Conservation (phyloP, 2,797 vertebrate genomes). For the Xenentodon cancila region DNA sequence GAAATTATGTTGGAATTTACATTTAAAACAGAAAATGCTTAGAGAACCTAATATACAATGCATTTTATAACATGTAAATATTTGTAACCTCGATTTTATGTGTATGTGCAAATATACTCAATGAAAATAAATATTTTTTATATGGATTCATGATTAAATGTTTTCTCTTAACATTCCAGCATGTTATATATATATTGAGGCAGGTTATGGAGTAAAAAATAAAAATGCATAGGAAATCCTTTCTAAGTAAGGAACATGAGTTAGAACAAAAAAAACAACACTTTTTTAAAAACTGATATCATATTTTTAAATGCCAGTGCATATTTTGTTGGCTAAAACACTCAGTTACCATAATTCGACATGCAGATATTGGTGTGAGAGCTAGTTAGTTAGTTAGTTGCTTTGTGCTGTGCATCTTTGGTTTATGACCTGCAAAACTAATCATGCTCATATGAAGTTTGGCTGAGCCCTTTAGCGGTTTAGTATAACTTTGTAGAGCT, state of each 20-base stretch:
- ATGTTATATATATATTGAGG: too few relatives aligned
- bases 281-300: neutral
- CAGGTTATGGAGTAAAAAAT: too few relatives aligned
- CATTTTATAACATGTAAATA: conserved; percentile 66
- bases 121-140: conserved; percentile 78
- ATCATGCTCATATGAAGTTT: neutral
- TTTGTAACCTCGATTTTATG: conserved; percentile 60
- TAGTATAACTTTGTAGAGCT: neutral
- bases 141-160: conserved; percentile 35
- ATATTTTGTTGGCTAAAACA: neutral
- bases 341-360: neutral
- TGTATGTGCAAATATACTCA: conserved; percentile 62
- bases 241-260: too few relatives aligned
- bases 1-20: conserved; percentile 41
- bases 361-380: neutral
- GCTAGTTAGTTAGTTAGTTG: neutral
- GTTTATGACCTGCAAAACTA: neutral
- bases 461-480: neutral
- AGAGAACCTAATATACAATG: conserved; percentile 51
- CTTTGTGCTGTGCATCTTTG: neutral
- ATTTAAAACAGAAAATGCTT: conserved; percentile 45
- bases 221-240: too few relatives aligned
- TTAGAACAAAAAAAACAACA: too few relatives aligned
- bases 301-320: neutral
- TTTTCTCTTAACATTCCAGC: conserved; percentile 1